Evolutionary conservation across 2,797 vertebrate species (phyloP), one percentile per base, ranked within the genome.

Genomic region (Epinephelus awoara): DNA sequence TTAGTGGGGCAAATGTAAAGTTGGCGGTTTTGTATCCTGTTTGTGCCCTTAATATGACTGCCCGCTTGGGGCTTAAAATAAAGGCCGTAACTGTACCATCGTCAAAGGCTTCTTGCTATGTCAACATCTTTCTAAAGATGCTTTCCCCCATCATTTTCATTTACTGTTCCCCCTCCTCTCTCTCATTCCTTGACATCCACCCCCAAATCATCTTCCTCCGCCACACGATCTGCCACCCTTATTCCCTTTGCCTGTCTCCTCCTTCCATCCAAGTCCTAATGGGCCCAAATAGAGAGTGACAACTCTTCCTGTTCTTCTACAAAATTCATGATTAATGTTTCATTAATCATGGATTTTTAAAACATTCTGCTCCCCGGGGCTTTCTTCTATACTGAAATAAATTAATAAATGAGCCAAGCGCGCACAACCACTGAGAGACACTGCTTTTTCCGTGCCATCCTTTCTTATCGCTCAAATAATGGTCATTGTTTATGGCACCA

Each of bases 301-400:
- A 96, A 87, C 84, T 88, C 93, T 94, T 96, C 94, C 94, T 94
- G 92, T 94, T 92, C 90, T 82, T 77, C 82, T 94, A 91, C 88
- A 95, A 95, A 93, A 95, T 94, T 88, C 79, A 95, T 94, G 94
- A 95, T 95, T 91, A 94, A 95, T 95, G 91, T 92, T 94, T 93
- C 92, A 95, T 95, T 95, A 94, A 95, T 94, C 91, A 94, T 88
- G 70, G 80, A 87, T 93, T 94, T 90, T 91, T 90, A 91, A 93
- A 94, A 91, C 92, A 93, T 93, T 69, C 88, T 62, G 62, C 79
- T 94, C 93, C 91, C 90, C 1, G 50, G 91, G 92, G 93, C 86
- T 90, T 91, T 89, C 75, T 83, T 90, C 88, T 85, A 83, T 88
- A 90, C 91, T 86, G 80, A 88, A 94, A 94, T 94, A 85, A 93